Base-by-base conservation (phyloP, 2,113 vertebrate species). In the Lagopus muta region DNA sequence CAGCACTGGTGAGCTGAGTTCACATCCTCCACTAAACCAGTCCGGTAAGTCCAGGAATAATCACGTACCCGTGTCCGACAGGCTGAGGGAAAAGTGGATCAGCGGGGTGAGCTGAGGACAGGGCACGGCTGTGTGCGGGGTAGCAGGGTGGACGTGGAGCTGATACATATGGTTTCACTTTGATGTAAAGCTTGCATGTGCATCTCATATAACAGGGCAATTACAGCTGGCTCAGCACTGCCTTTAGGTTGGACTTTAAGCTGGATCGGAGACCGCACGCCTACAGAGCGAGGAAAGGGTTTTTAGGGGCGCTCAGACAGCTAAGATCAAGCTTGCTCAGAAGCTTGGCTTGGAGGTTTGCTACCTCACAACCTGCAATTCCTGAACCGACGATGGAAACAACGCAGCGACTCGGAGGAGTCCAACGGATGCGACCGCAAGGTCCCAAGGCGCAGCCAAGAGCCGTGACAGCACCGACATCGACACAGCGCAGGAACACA, bases 81-180 rank as follows among this genome's bases (percentile, higher is more conserved):
- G 65, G 71, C 82, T 90, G 52, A 30, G 13, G 72, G 89, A 95
- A 83, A 86, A 82, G 93, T 74, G 75, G 83, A 92, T 95, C 91
- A 92, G 45, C 77, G 58, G 93, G 94, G 95, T 96, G 91, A 96
- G 69, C 42, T 90, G 42, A 97, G 96, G 96, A 95, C 96, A 96
- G 61, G 75, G 24, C 66, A 79, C 4, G 0, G 16, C 61, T 50
- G 20, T 58, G 14, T 58, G 82, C 17, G 67, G 86, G 88, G 90
- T 70, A n/a, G 36, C 57, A 1, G 45, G 34, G 34, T 42, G 54
- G 67, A 75, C 6, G 0, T 0, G 8, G 25, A 88, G 34, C 32
- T 0, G 3, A 47, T 77, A 80, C 82, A 92, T 85, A 89, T 27
- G 79, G 89, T 94, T 95, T 96, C 82, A 77, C 87, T 94, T 93